Evolutionary conservation across 2,113 vertebrate genomes (phyloP).

Genomic region (Solea senegalensis): DNA sequence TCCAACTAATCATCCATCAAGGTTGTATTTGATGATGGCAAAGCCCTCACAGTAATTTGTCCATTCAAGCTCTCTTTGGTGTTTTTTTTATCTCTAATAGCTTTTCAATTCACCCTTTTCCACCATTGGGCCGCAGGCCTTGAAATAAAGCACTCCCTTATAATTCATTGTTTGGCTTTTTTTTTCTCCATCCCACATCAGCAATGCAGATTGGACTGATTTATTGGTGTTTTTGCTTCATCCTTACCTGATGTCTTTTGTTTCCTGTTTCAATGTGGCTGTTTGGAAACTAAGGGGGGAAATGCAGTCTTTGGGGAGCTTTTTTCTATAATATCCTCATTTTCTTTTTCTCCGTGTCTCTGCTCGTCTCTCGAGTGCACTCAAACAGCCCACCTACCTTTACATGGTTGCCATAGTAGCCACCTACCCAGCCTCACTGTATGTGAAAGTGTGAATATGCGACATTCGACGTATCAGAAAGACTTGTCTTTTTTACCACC

Average conservation of each 20-base stretch:
- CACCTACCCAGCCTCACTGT: slow-evolving; percentile 19
- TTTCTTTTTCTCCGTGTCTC: slow-evolving; percentile 13
- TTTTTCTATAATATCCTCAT: slow-evolving; percentile 1
- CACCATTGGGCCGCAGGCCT: slow-evolving; percentile 41
- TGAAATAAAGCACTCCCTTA: slow-evolving; percentile 51
- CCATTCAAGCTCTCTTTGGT: slow-evolving; percentile 39
- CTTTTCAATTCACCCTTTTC: slow-evolving; percentile 48
- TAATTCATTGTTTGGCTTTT: slow-evolving; percentile 10
- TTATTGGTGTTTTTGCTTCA: slow-evolving; percentile 24
- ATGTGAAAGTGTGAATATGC: not conserved
- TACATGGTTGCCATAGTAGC: slow-evolving; percentile 67
- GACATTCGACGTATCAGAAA: not conserved
- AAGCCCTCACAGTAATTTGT: slow-evolving; percentile 38
- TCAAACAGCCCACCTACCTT: slow-evolving; percentile 45
- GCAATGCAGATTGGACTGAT: slow-evolving; percentile 38
- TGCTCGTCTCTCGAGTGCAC: slow-evolving; percentile 26
- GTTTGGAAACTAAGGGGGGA: slow-evolving; percentile 18
- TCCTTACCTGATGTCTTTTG: not conserved
- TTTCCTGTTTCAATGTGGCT: not conserved
- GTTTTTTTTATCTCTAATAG: slow-evolving; percentile 52
- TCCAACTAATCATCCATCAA: slow-evolving; percentile 44
- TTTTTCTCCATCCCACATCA: slow-evolving; percentile 17
- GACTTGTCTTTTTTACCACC: not conserved
- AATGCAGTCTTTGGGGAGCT: slow-evolving; percentile 26
- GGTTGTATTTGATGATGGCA: slow-evolving; percentile 29